Base-by-base conservation (phyloP, 2,888 invertebrate species). In the Conops quadrifasciatus region DNA sequence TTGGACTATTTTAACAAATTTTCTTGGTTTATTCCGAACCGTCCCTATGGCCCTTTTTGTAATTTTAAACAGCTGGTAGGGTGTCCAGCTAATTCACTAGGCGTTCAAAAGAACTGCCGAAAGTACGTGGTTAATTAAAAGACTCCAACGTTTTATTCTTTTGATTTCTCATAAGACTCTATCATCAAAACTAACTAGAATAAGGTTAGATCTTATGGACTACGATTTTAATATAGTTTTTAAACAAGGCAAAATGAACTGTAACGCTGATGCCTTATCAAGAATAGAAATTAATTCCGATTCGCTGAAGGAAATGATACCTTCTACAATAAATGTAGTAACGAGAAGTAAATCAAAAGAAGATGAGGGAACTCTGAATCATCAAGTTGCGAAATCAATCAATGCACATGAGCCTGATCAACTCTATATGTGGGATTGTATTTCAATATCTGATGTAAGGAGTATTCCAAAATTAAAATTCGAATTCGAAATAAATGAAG, bases 211-310 rank as follows among this genome's bases (percentile, higher is more conserved):
- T 56, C 19, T 56, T n/a, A 21, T 2, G 16, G 24, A 56, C 19
- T 56, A 56, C 21, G 56, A 56, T 3, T n/a, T n/a, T n/a, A n/a
- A n/a, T n/a, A n/a, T n/a, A n/a, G n/a, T n/a, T n/a, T n/a, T n/a
- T n/a, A n/a, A 56, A 56, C n/a, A 56, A 11, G 21, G 56, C n/a
- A 56, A 56, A 56, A n/a, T 56, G 21, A 56, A 56, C 19, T 21
- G 21, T 13, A 56, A 56, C 19, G 56, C 56, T 13, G 19, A 56
- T 24, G 56, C 21, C n/a, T 19, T 56, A 24, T 26, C 56, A 26
- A 21, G 56, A 26, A 56, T 56, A 21, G 11, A 56, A 19, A 56
- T 56, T 24, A 26, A 56, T 19, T 56, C 56, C 13, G 56, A 56
- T 15, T 21, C 21, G 13, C 21, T 56, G 21, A 56, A 24, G 13